Percentiles rank a stretch among this genome's conserved stretches.
These are phyloP conservation scores for Solen grandis DNA, from an alignment of 1,140 invertebrate species.

Conservation along the genomic window DNA sequence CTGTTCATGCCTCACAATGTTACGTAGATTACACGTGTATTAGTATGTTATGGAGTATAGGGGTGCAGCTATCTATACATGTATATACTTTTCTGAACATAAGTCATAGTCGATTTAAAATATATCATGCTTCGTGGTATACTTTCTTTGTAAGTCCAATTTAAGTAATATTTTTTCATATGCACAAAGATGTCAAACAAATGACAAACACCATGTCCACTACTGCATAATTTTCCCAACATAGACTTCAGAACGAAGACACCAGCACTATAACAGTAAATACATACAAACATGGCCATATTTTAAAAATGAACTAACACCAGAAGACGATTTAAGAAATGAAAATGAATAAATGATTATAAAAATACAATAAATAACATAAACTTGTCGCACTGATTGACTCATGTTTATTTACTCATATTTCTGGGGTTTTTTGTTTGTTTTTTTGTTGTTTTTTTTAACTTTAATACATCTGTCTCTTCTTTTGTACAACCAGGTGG, in stretches of 20 bases:
- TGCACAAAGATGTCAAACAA: too few species aligned
- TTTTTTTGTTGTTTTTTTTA: background rate
- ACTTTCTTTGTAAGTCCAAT: too few species aligned
- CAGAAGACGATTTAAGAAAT: background rate
- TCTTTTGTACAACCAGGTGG: conserved; percentile 59
- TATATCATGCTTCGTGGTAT: too few species aligned
- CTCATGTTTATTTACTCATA: background rate
- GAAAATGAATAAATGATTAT: background rate
- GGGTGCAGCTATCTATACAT: background rate
- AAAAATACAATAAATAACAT: background rate
- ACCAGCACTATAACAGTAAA: too few species aligned
- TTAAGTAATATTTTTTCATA: too few species aligned
- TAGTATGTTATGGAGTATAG: too few species aligned
- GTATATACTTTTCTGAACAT: background rate
- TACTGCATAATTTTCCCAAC: too few species aligned
- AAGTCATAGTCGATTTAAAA: background rate
- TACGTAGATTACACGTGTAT: too few species aligned
- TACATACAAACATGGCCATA: too few species aligned
- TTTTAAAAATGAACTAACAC: background rate
- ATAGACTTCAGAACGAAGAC: too few species aligned
- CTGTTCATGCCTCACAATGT: background rate
- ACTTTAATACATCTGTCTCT: background rate
- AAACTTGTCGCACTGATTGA: background rate
- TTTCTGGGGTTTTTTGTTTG: background rate
- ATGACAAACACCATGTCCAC: too few species aligned